Base-by-base conservation (phyloP, 2,888 invertebrate genomes). In the Nomada goodeniana region DNA sequence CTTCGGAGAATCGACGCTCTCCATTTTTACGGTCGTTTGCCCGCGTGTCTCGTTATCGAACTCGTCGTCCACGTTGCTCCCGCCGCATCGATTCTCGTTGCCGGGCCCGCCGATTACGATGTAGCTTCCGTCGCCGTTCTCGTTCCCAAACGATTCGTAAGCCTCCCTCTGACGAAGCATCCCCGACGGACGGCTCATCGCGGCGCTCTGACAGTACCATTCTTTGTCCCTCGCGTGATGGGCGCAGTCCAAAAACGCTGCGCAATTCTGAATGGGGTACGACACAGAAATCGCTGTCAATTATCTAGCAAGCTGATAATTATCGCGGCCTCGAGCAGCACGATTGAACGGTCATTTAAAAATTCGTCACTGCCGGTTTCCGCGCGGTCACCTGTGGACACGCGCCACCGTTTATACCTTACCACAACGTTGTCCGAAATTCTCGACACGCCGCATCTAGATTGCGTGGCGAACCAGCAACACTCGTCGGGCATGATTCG, bases 191-290 rank as follows among this genome's bases (percentile, higher is more conserved):
- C 69, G 83, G 7, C 63, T 18, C 13, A 57, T 20, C 23, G 65
- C 10, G 18, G 50, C 42, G 26, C 52, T 74, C 61, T 18, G 86
- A 36, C 63, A 87, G 80, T 57, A 90, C 90, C 90, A 91, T 26
- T 91, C 89, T 70, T 76, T 86, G 4, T 88, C 89, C 7, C 84
- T 85, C 5, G 86, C 44, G 18, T 86, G 90, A 76, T 88, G 88
- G 5, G 90, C 86, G 70, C 86, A 90, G 64, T 92, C 91, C 84
- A 91, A 44, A 57, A 90, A 89, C 2, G 90, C 84, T 2, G 88
- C 79, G 59, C 89, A 92, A 75, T 88, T 91, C 92, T 92, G 86
- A 26, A 29, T 36, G 73, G 67, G 64, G 76, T 78, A n/a, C 2
- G 60, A 2, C 3, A 2, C 0, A 52, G 36, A 36, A 36, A 26